Evolutionary conservation across 2,113 vertebrate genomes (phyloP).

Genomic region (Dryoscopus gambensis): DNA sequence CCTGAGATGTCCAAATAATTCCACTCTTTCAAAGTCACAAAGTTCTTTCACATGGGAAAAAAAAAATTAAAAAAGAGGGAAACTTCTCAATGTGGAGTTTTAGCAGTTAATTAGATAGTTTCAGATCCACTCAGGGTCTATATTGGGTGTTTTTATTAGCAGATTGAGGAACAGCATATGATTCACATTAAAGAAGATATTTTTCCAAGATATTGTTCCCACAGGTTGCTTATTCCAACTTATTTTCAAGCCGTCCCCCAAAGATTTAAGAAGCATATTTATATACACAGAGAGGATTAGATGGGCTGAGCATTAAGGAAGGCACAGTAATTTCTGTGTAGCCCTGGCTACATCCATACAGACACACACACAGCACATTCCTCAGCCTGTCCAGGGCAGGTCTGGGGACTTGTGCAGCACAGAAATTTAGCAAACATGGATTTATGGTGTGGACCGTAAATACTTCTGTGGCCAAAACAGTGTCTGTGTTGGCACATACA

Average conservation of each 20-base stretch:
- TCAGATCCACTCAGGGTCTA: background rate
- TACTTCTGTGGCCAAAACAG: background rate
- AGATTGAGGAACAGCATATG: background rate
- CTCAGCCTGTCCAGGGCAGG: background rate
- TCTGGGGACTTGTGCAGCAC: background rate
- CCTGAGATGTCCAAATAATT: constrained; percentile 53
- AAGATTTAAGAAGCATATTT: background rate
- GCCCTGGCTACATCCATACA: background rate
- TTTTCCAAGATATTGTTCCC: constrained; percentile 22
- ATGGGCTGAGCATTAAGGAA: background rate
- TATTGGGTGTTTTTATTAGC: constrained; percentile 23
- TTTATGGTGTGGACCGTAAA: background rate
- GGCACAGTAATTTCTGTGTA: background rate
- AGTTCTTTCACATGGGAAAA: constrained; percentile 13
- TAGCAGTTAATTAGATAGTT: constrained; percentile 26
- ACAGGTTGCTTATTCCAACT: background rate
- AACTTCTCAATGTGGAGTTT: background rate
- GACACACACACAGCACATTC: background rate
- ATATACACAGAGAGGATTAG: background rate
- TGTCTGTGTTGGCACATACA: background rate
- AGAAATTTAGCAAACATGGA: background rate
- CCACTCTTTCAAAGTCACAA: constrained; percentile 37
- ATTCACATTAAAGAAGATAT: background rate
- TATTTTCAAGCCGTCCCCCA: background rate
- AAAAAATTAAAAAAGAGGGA: background rate